phyloP scores from a whole-genome alignment of 2,113 vertebrate genomes.

The Tragelaphus imberbis region DNA sequence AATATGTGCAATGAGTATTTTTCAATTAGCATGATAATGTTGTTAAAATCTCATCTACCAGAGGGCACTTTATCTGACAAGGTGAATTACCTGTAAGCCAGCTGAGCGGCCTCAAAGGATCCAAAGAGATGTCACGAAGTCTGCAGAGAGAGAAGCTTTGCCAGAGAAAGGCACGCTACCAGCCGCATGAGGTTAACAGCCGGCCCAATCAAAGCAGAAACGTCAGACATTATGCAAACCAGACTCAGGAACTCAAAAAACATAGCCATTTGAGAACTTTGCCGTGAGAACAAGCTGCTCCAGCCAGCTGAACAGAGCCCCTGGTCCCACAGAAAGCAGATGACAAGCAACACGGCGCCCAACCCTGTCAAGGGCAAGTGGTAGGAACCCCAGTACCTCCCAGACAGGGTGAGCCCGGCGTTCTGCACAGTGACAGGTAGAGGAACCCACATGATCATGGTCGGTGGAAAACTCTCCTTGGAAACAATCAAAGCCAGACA shows the following conservation, averaged over 20 bases:
- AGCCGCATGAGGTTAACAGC: neutral
- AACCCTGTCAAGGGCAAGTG: fast-evolving
- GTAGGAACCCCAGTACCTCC: fast-evolving
- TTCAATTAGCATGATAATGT: neutral
- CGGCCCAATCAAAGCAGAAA: neutral
- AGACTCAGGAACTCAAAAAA: neutral
- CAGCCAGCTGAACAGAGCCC: neutral
- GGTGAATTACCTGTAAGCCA: neutral
- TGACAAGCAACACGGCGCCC: fast-evolving
- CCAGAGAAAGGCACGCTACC: constrained; percentile 25
- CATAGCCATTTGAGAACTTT: fast-evolving
- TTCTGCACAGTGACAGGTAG: neutral
- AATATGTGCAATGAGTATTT: neutral
- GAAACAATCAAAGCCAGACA: too few species aligned
- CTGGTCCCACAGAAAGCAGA: neutral
- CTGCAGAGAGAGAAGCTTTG: neutral
- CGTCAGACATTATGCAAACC: neutral
- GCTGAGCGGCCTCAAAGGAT: neutral
- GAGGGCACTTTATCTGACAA: constrained; percentile 45
- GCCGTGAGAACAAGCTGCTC: too few species aligned
- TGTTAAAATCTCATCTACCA: constrained; percentile 40
- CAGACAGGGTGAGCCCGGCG: fast-evolving
- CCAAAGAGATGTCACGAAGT: constrained; percentile 1
- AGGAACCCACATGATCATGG: fast-evolving
- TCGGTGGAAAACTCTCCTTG: fast-evolving